Evolutionary conservation across 1,140 invertebrate species (phyloP), one percentile per base, ranked within the genome.

Genomic region (Heliothis subflexa): DNA sequence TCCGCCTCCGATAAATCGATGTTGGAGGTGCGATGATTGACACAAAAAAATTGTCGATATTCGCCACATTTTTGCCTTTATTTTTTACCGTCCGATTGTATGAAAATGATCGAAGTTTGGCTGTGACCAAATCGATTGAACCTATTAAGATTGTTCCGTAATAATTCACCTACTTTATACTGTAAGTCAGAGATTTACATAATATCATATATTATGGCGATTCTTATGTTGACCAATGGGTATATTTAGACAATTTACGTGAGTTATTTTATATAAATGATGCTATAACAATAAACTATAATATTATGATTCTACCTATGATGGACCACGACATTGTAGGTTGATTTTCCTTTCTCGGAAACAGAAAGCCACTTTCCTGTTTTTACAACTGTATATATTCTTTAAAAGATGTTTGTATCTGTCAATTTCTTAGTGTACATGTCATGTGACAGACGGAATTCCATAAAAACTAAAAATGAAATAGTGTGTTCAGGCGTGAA

Each of bases 121-220:
- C 50, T 55, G 10, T 40, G 28, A 71, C 50, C 68, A 40, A 71
- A 71, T 54, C n/a, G 50, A 40, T 55, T 14, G 25, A 54, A 9
- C 25, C 21, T 18, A 28, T 70, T 70, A 50, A 40, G 0, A 3
- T 33, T 40, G 68, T 9, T 25, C 21, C 9, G 33, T 21, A 21
- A 21, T 50, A 11, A 62, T 16, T 9, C n/a, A 33, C 33, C 33
- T 62, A 33, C 21, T 10, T 71, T 18, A 55, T 18, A 55, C 54
- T 16, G 57, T 72, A 72, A 59, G 18, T 16, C 12, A 28, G 40
- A 40, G 28, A 71, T 71, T 74, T 49, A 74, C 55, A 74, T 61
- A 49, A 28, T 16, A 21, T 3, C 54, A 57, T 57, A 47, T 47
- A 28, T 70, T 50, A 70, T 52, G 25, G 52, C 21, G 18, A 33